These are phyloP conservation scores for Maconellicoccus hirsutus DNA, from an alignment of 1,140 invertebrate genomes.

Conservation along the genomic window DNA sequence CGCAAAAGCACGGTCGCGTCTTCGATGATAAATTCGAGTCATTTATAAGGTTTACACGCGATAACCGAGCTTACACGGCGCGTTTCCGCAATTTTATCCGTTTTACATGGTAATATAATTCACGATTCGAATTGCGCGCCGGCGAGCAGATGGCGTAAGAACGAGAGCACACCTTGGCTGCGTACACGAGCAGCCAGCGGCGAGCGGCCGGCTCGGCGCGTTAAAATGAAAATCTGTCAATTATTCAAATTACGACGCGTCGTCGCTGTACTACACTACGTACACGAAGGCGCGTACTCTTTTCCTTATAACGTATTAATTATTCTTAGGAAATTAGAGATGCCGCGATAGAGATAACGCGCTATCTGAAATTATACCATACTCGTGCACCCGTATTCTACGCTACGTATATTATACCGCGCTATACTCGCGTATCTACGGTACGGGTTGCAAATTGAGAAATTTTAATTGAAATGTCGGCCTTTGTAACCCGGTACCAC, in stretches of 20 bases:
- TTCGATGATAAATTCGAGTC: neutral
- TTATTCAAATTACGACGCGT: constrained; percentile 1
- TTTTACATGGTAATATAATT: too few species aligned
- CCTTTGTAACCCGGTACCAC: constrained; percentile 8
- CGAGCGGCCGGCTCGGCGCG: too few species aligned
- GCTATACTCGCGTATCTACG: neutral
- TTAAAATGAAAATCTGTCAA: neutral
- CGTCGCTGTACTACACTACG: neutral
- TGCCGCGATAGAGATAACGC: neutral
- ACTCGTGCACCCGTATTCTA: too few species aligned
- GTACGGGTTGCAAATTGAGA: constrained; percentile 1
- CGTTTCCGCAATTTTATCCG: neutral
- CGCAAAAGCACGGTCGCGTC: too few species aligned
- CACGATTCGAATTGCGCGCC: too few species aligned
- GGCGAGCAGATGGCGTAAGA: too few species aligned
- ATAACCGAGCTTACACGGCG: too few species aligned
- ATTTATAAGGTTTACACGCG: neutral
- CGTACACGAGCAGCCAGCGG: too few species aligned
- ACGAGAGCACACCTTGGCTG: too few species aligned
- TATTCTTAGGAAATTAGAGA: neutral
- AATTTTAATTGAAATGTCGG: constrained; percentile 22
- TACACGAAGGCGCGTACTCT: neutral
- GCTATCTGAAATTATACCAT: constrained; percentile 4
- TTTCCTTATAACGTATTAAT: neutral
- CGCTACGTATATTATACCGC: too few species aligned